Base-by-base conservation (phyloP, 2,113 vertebrate genomes). In the Zapornia atra region DNA sequence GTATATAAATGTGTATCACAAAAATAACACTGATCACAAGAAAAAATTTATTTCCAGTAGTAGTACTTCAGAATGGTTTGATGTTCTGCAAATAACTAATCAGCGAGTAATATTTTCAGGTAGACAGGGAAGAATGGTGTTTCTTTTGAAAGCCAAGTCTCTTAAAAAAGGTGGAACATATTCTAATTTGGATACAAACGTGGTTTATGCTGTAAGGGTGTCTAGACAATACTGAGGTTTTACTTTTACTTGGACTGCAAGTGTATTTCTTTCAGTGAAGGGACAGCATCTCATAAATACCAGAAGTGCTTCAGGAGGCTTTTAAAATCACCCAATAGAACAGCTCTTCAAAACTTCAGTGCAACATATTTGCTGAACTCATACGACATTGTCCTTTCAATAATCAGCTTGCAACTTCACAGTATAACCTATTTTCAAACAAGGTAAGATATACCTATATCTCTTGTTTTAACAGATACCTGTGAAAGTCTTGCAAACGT, bases 1-100 rank as follows among this genome's bases (percentile, higher is more conserved):
- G 15, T 25, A 24, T 1, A 0, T 12, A 53, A 61, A 50, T 4
- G 42, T 22, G 8, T 15, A 46, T 34, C 36, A 53, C 33, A 15
- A 26, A 82, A 50, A 16, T 9, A 90, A 1, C 19, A 40, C 21
- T 5, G 11, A 17, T 10, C 34, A 70, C 16, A 71, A 38, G 42
- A n/a, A 6, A 63, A 75, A 64, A 6, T 12, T n/a, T 1, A 0
- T 53, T 56, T 46, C 20, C 10, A 38, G 51, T 1, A 68, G 64
- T 0, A 53, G 50, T 26, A 33, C 44, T 69, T 66, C 46, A 82
- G 34, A 60, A 90, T 2, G n/a, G 16, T 31, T 13, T 77, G 24
- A 92, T 85, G 50, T 48, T 69, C 70, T 76, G 53, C 40, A 93
- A 87, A 71, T 24, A 64, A 92, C 22, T 2, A 54, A 20, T 10